Conservation (phyloP, 2,888 invertebrate species). For the Harmothoe impar region DNA sequence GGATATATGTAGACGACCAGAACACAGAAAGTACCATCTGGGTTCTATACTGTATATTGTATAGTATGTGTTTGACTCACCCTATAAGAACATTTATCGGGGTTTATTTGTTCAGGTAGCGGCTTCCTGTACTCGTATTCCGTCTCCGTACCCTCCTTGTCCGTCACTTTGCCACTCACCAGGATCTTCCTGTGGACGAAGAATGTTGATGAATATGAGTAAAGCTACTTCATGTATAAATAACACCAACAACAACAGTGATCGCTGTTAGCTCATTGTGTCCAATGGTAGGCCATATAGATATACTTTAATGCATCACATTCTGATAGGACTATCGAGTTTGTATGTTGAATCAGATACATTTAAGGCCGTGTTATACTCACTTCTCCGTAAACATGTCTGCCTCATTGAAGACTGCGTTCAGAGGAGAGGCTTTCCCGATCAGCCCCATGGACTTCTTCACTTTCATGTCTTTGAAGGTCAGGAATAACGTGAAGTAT, state of each 20-base stretch:
- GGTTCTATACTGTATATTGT: background rate
- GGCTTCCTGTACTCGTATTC: constrained; percentile 26
- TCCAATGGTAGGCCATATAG: too few species aligned
- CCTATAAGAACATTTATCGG: background rate
- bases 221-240: too few species aligned
- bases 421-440: background rate
- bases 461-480: background rate
- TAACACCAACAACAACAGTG: too few species aligned
- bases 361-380: too few species aligned
- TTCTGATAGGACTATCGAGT: too few species aligned
- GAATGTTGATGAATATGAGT: background rate
- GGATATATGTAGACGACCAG: too few species aligned
- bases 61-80: background rate
- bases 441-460: background rate
- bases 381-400: background rate
- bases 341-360: too few species aligned
- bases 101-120: constrained; percentile 13
- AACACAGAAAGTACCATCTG: background rate
- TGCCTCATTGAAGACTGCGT: background rate
- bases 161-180: background rate
- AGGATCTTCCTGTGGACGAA: background rate
- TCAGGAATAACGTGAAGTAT: constrained; percentile 17
- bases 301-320: too few species aligned
- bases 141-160: background rate
- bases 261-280: too few species aligned